phyloP scores from a whole-genome alignment of 1,140 invertebrate genomes.

The Panonychus citri region DNA sequence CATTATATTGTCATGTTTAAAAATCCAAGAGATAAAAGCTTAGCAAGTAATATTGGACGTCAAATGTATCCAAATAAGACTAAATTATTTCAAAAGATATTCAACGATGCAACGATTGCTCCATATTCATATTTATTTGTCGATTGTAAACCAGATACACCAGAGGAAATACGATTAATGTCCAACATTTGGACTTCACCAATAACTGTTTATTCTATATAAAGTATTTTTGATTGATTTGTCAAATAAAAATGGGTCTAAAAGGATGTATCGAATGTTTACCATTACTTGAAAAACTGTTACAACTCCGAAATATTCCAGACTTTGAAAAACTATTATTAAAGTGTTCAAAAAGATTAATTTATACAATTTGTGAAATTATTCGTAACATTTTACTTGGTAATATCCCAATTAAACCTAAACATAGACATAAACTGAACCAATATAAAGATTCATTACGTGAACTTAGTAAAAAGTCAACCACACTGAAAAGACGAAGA shows the following conservation, averaged over 20 bases:
- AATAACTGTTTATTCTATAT: background rate
- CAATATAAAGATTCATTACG: background rate
- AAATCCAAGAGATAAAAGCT: too few species aligned
- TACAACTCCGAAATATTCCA: background rate
- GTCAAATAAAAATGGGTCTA: background rate
- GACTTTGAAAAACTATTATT: background rate
- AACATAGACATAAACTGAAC: background rate
- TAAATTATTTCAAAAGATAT: too few species aligned
- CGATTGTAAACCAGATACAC: too few species aligned
- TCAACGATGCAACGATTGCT: too few species aligned
- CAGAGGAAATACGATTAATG: too few species aligned
- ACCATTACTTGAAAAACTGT: background rate
- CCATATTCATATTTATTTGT: too few species aligned
- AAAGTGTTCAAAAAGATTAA: background rate
- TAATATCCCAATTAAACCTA: background rate
- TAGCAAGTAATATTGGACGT: too few species aligned
- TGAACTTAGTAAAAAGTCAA: background rate
- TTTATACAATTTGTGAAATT: background rate
- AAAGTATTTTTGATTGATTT: background rate
- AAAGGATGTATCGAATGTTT: background rate
- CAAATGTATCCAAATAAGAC: too few species aligned
- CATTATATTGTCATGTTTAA: too few species aligned
- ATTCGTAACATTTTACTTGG: background rate
- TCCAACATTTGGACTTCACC: too few species aligned
- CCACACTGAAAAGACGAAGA: background rate